These are phyloP conservation scores for Austrofundulus limnaeus DNA, from an alignment of 2,113 vertebrate genomes.

Conservation along the genomic window DNA sequence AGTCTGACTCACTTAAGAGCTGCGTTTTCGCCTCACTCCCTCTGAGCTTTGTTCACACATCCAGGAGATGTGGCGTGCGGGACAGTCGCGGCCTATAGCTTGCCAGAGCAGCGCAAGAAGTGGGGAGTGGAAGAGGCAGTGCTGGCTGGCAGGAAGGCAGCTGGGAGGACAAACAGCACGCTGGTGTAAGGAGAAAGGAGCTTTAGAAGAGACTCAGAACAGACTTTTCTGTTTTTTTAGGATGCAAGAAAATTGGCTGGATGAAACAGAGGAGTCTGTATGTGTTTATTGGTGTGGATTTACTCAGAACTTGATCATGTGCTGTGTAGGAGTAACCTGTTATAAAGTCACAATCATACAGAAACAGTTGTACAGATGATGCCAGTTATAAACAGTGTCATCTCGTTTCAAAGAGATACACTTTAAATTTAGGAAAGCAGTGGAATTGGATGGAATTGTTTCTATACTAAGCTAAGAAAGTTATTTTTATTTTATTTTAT, in stretches of 20 bases:
- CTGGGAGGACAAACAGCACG: constrained; percentile 41
- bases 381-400: too few relatives aligned
- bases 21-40: constrained; percentile 47
- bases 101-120: constrained; percentile 38
- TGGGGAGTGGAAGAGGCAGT: constrained; percentile 41
- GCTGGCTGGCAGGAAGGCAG: constrained; percentile 37
- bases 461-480: too few relatives aligned
- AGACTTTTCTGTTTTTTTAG: constrained; percentile 16
- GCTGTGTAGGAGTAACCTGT: background rate
- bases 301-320: background rate
- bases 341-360: background rate
- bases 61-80: constrained; percentile 55
- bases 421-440: too few relatives aligned
- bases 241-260: constrained; percentile 9
- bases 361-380: too few relatives aligned
- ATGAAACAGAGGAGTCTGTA: constrained; percentile 2
- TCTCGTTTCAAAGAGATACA: too few relatives aligned
- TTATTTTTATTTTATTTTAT: too few relatives aligned
- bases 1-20: constrained; percentile 67
- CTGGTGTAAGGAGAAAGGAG: constrained; percentile 40
- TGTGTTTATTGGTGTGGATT: background rate
- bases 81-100: constrained; percentile 57
- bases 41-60: constrained; percentile 67
- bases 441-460: too few relatives aligned
- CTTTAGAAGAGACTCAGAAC: constrained; percentile 29